Conservation (phyloP, 1,140 invertebrate genomes). For the Drosophila navojoa region DNA sequence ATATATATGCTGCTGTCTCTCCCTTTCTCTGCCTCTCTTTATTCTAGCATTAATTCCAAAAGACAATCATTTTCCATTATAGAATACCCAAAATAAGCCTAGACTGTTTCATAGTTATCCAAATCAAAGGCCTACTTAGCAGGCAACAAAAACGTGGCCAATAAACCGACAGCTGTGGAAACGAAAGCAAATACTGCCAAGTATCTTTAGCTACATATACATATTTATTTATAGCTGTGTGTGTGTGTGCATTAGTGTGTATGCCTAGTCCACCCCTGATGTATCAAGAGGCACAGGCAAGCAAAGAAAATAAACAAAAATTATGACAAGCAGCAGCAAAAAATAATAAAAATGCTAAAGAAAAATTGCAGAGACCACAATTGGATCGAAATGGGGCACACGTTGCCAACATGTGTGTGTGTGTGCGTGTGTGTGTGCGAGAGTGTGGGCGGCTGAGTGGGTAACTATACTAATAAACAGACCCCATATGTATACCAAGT, state of each 20-base stretch:
- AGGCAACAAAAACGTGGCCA: conserved; percentile 39
- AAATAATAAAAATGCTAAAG: conserved; percentile 68
- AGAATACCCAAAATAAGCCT: background rate
- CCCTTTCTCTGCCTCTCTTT: conserved; percentile 4
- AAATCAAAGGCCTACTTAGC: conserved; percentile 40
- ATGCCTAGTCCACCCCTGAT: conserved; percentile 24
- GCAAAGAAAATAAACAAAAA: conserved; percentile 78
- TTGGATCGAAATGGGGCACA: conserved; percentile 27
- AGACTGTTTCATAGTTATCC: conserved; percentile 34
- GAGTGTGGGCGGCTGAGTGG: conserved; percentile 42
- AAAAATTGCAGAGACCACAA: conserved; percentile 59
- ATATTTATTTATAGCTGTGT: background rate
- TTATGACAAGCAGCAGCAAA: conserved; percentile 62
- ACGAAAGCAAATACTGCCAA: conserved; percentile 32
- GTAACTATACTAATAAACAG: conserved; percentile 66
- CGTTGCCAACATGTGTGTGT: conserved; percentile 35
- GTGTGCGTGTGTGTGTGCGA: conserved; percentile 17
- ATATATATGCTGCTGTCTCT: conserved; percentile 36
- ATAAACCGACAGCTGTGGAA: conserved; percentile 65
- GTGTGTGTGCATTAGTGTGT: background rate
- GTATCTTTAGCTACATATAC: conserved; percentile 8
- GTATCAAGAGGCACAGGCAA: conserved; percentile 58
- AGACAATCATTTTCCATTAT: conserved; percentile 25
- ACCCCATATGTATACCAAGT: conserved; percentile 41
- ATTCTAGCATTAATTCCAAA: background rate